A percentile compares a stretch with the other conserved stretches of the same genome.
These are phyloP conservation scores for Opisthocomus hoazin DNA, from an alignment of 2,113 vertebrate genomes.

Conservation along the genomic window DNA sequence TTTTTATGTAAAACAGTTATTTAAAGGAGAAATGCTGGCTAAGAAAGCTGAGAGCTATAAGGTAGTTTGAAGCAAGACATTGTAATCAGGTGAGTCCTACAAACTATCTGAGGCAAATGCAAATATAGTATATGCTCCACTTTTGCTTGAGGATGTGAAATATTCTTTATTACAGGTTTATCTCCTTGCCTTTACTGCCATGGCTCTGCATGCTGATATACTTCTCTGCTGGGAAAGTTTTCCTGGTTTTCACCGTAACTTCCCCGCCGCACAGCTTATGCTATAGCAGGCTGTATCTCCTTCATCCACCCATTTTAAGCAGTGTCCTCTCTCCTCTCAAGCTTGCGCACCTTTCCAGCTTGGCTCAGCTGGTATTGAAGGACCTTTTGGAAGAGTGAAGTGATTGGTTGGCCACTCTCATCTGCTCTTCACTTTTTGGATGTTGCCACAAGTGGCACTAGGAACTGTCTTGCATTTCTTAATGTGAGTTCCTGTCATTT, in stretches of 20 bases:
- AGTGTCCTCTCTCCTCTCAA: neutral
- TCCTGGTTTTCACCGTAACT: neutral
- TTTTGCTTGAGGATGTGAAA: neutral
- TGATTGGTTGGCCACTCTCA: accelerated
- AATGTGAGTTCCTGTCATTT: neutral
- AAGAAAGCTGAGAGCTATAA: neutral
- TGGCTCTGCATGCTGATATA: neutral
- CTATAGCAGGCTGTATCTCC: neutral
- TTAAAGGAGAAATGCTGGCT: neutral
- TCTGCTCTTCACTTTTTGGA: neutral
- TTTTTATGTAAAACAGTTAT: neutral
- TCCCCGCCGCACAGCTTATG: neutral
- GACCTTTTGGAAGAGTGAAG: neutral
- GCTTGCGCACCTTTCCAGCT: neutral
- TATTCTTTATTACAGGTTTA: neutral
- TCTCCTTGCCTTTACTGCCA: neutral
- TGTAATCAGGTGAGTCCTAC: neutral
- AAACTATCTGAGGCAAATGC: neutral
- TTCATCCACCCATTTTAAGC: neutral
- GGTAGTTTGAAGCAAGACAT: neutral
- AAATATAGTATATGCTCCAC: neutral
- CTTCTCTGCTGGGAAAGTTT: neutral
- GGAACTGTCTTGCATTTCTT: neutral
- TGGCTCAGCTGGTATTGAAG: neutral
- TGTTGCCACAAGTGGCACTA: accelerated